Percentiles rank a stretch among this genome's conserved stretches.
These are phyloP conservation scores for Brachionus asplanchnoidis DNA, from an alignment of 1,140 invertebrate species.

Conservation along the genomic window DNA sequence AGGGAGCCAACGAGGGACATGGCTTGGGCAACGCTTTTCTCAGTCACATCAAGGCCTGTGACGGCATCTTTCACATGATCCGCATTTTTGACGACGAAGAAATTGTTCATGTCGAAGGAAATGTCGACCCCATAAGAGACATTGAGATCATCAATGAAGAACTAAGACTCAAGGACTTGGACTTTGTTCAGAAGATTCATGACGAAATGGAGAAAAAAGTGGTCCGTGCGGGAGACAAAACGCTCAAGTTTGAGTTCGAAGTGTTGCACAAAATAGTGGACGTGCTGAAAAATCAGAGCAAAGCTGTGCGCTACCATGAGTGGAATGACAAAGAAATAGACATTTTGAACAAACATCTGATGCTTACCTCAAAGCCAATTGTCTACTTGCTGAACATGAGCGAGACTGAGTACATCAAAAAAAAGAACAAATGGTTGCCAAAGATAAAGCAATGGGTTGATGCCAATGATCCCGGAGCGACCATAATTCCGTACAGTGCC, in stretches of 20 bases:
- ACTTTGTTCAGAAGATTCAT: slow-evolving; percentile 53
- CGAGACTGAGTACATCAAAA: slow-evolving; percentile 95
- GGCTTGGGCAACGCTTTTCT: slow-evolving; percentile 97
- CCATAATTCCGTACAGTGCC: slow-evolving; percentile 90
- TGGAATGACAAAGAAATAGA: slow-evolving; percentile 70
- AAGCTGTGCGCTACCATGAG: slow-evolving; percentile 14
- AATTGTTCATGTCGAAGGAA: slow-evolving; percentile 95
- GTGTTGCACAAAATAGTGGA: slow-evolving; percentile 33
- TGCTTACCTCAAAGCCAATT: slow-evolving; percentile 95
- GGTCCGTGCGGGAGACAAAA: slow-evolving; percentile 85
- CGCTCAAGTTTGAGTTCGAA: slow-evolving; percentile 74
- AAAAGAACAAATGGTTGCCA: slow-evolving; percentile 96
- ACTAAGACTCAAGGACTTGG: slow-evolving; percentile 56
- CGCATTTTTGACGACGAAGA: slow-evolving; percentile 83
- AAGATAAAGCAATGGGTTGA: slow-evolving; percentile 99
- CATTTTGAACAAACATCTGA: slow-evolving; percentile 88
- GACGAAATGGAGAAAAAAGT: slow-evolving; percentile 83
- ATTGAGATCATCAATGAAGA: slow-evolving; percentile 94
- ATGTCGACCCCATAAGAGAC: slow-evolving; percentile 92
- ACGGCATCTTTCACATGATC: slow-evolving; percentile 95
- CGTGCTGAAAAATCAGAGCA: slow-evolving; percentile 7
- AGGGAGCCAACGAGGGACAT: slow-evolving; percentile 93
- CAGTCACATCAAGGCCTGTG: slow-evolving; percentile 92
- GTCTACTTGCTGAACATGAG: slow-evolving; percentile 95
- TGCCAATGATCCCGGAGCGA: slow-evolving; percentile 85